Evolutionary conservation across 1,140 invertebrate genomes (phyloP), one percentile per base, ranked within the genome.

Genomic region (Nymphalis io): DNA sequence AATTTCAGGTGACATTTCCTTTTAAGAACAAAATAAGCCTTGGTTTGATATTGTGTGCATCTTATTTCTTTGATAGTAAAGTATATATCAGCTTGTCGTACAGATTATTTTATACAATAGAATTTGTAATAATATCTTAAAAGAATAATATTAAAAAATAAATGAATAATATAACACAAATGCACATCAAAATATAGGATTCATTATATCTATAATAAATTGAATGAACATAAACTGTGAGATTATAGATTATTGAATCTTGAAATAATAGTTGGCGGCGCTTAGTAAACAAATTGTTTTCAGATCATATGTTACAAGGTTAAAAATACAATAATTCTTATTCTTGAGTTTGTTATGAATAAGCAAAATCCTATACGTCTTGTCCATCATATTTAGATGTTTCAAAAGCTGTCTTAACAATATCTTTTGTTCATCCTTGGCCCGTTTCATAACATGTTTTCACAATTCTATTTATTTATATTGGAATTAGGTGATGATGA

Each of bases 371-470:
- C 55, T 21, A 66, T 44, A 55, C 53, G 59, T 68, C 57, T 75
- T 44, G 20, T 67, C 59, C 48, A 79, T 78, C 73, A 72, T 62
- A 76, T 73, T 81, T 83, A 80, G 66, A 79, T 77, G 74, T 83
- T 75, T 77, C 66, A 78, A 85, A 80, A 83, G 79, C 78, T 82
- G 46, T 51, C 46, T 77, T 77, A 83, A 86, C 81, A 84, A 81
- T 77, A 78, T 65, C 82, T 81, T 88, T 88, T 89, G 82, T 86
- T 68, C 65, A 81, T 70, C 87, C 87, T 89, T 89, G 87, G 79
- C 85, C 79, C 59, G 60, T 70, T 82, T 55, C 68, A 60, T 65
- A 73, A 64, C 42, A 73, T 69, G 72, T 74, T 76, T 85, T 79
- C 76, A 73, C 59, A 76, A 80, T 73, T 70, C 40, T 80, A 72